Conservation (phyloP, 2,797 vertebrate species). For the Lagorchestes hirsutus region DNA sequence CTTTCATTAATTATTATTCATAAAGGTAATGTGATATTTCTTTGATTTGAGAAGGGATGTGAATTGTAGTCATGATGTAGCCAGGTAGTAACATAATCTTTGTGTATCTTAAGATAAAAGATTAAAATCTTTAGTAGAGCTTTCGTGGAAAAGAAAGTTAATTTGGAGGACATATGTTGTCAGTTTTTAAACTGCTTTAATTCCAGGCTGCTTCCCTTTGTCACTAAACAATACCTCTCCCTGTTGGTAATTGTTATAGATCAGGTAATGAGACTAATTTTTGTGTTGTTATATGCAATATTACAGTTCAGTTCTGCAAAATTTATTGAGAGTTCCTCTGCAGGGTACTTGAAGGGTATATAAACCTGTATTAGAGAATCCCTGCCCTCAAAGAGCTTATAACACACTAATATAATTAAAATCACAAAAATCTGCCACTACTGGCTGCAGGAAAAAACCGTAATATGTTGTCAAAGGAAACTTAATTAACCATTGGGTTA, state of each 20-base stretch:
- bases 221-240: not conserved
- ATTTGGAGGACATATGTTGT: constrained; percentile 13
- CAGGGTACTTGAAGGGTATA: not conserved
- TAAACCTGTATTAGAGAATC: not conserved
- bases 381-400: not conserved
- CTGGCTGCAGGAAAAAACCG: constrained; percentile 23
- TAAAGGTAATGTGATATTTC: constrained; percentile 54
- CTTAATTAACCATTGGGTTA: not conserved
- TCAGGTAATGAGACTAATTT: constrained; percentile 52
- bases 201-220: constrained; percentile 16
- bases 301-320: constrained; percentile 37
- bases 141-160: constrained; percentile 45
- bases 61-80: constrained; percentile 15
- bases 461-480: constrained; percentile 41
- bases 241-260: constrained; percentile 38
- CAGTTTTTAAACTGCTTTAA: not conserved
- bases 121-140: constrained; percentile 56
- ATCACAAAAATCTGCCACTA: constrained; percentile 18
- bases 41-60: constrained; percentile 38
- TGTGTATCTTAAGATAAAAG: constrained; percentile 32
- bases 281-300: constrained; percentile 16
- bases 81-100: constrained; percentile 6
- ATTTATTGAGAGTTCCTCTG: not conserved
- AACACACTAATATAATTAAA: constrained; percentile 45
- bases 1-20: constrained; percentile 46